Base-by-base conservation (phyloP, 2,888 invertebrate genomes). In the Eledona agricola region DNA sequence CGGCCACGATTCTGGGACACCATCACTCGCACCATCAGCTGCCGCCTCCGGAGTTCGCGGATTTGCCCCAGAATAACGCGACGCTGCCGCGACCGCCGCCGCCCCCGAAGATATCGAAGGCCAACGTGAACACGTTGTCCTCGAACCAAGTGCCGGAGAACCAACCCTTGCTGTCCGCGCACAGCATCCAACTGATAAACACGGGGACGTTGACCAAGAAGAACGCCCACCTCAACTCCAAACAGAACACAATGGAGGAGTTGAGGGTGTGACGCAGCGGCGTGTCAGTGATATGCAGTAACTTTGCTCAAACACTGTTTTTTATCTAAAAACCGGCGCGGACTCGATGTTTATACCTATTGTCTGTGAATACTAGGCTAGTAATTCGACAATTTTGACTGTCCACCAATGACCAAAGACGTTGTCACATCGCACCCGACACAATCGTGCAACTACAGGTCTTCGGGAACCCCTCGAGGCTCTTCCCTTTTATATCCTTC, bases 1-100 rank as follows among this genome's bases (percentile, higher is more conserved):
- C 87, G 4, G 85, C 87, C 3, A 87, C 88, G 0, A 88, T 88
- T 54, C 71, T 87, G 43, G 83, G 88, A 49, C 88, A 89, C 67
- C 89, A 89, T 66, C 90, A 90, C 69, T 85, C 88, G 11, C 83
- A 87, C 72, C 88, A 88, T 64, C 91, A 91, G 68, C 79, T 88
- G 59, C 85, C 90, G 42, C 91, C 91, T 0, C 90, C 91, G 0
- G 91, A 91, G 71, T 91, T 92, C 68, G 90, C 90, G 1, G 90
- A 91, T 71, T 78, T 90, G 53, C 88, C 88, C 3, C 83, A 85
- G 62, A 86, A 86, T 66, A 87, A 87, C 63, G 82, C 84, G 2
- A 76, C 86, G 38, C 89, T 88, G 10, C 80, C 88, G 62, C 88
- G 88, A 1, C 90, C 88, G 1, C 89, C 88, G 0, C 64, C 66